Conservation (phyloP, 1,140 invertebrate genomes). For the Parapsyche elsis region DNA sequence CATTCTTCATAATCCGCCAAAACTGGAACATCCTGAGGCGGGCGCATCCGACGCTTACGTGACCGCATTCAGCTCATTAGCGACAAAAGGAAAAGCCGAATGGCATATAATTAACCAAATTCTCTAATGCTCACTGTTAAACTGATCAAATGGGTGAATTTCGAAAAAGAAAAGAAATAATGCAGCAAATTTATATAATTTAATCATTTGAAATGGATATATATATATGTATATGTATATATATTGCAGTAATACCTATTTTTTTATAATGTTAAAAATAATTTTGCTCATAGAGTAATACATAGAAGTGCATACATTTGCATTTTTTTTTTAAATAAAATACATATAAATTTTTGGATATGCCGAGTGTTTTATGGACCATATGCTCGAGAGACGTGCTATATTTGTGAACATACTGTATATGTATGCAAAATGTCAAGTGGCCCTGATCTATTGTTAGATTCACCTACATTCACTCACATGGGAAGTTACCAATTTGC, state of each 20-base stretch:
- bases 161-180: no score
- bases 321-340: no score
- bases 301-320: background rate
- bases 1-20: constrained; percentile 49
- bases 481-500: constrained; percentile 53
- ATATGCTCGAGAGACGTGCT: no score
- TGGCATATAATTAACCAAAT: no score
- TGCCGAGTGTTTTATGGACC: no score
- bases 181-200: constrained; percentile 13
- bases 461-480: constrained; percentile 47
- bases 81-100: background rate
- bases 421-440: constrained; percentile 15
- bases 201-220: background rate
- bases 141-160: no score
- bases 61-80: constrained; percentile 23
- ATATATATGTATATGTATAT: no score
- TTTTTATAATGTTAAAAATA: background rate
- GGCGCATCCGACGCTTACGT: constrained; percentile 28
- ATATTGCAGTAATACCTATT: no score
- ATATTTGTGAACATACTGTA: constrained; percentile 10
- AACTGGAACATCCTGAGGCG: constrained; percentile 52
- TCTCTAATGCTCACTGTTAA: no score
- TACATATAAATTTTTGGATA: no score
- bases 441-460: constrained; percentile 53
- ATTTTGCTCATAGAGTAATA: constrained; percentile 14